Evolutionary conservation across 1,140 invertebrate species (phyloP), one percentile per base, ranked within the genome.

Genomic region (Anthonomus grandis): DNA sequence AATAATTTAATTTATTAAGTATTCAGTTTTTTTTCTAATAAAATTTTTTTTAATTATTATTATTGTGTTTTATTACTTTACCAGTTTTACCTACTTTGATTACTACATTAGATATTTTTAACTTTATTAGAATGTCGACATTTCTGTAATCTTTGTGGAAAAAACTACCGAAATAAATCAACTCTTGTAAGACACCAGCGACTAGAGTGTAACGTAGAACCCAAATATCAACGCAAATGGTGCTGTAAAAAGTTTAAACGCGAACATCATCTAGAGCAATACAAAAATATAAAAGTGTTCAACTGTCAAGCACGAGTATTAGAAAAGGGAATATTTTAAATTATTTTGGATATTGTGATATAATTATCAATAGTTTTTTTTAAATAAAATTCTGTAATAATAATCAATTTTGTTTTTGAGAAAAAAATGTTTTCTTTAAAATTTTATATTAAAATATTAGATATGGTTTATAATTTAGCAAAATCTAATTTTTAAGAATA

Each of bases 151-250:
- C 21, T 49, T 3, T 64, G 64, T 38, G 62, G 59, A 3, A 10
- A 48, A 23, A 25, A 13, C 13, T 66, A 62, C 37, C 52, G 56
- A 15, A 62, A 62, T 46, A 57, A 36, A 9, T 57, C 49, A 4
- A 57, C 62, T 4, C 46, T 66, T 19, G 48, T 38, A 12, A 50
- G 59, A 9, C 64, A 66, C 47, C 41, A 56, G 25, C 37, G 51
- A 38, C 25, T 62, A 15, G 59, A 64, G 44, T 66, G 62, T 41
- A 60, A 60, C 1, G 39, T 57, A 15, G 53, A 64, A 46, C 54
- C 63, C 10, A 55, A 60, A 54, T 77, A 76, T 52, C 68, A 74
- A 25, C 78, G 78, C 59, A 53, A 44, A 8, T 50, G 61, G 41
- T 70, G 68, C 22, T 44, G 48, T 19, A 63, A 60, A 34, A 60